Conservation (phyloP, 1,140 invertebrate species). For the Philaenus spumarius region DNA sequence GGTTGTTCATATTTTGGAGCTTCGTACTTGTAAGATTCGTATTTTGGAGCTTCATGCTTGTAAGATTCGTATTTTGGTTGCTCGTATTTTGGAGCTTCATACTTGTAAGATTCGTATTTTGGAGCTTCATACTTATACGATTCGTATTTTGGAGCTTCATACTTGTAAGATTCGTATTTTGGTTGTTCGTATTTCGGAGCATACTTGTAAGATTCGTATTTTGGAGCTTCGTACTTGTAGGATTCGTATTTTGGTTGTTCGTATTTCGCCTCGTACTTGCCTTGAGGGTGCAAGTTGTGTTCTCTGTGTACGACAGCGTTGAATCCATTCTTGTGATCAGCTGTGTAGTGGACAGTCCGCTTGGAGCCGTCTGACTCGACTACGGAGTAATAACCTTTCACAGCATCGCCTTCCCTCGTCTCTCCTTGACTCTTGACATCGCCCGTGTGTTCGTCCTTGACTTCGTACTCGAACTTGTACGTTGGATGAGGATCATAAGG, state of each 20-base stretch:
- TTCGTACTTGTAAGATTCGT: neutral
- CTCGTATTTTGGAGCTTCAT: neutral
- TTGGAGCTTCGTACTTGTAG: constrained; percentile 5
- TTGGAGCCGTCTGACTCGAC: constrained; percentile 32
- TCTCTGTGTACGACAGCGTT: constrained; percentile 13
- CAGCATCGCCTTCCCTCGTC: constrained; percentile 24
- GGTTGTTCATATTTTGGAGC: constrained; percentile 11
- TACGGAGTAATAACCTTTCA: constrained; percentile 25
- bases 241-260: constrained; percentile 5
- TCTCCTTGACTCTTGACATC: constrained; percentile 37
- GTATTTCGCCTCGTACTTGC: neutral
- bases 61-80: neutral
- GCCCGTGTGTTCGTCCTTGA: constrained; percentile 34
- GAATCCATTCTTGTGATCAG: constrained; percentile 28
- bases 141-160: neutral
- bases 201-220: constrained; percentile 14
- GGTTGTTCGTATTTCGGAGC: constrained; percentile 11
- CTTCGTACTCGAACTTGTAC: constrained; percentile 37
- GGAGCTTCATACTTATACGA: constrained; percentile 6
- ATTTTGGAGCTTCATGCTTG: constrained; percentile 10
- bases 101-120: constrained; percentile 8
- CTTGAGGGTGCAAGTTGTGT: neutral
- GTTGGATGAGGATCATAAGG: constrained; percentile 19
- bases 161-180: constrained; percentile 10
- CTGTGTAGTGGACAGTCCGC: constrained; percentile 33